Evolutionary conservation across 2,888 invertebrate genomes (phyloP).

Genomic region (Pristionchus mayeri): DNA sequence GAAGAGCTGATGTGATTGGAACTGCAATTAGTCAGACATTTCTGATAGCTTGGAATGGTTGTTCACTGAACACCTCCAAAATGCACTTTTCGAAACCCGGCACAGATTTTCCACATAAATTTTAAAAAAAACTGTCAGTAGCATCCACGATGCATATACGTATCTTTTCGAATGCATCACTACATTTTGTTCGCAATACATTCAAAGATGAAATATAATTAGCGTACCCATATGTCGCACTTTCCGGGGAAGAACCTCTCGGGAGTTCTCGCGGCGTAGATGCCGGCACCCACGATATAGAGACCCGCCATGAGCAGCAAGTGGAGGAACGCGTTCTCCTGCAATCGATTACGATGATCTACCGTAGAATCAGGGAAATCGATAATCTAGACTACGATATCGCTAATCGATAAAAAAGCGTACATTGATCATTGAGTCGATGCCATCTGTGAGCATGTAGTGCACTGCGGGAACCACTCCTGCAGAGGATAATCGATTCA

Average conservation of each 20-base stretch:
- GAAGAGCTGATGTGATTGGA: constrained; percentile 99
- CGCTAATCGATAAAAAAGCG: too few species aligned
- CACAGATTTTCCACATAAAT: too few species aligned
- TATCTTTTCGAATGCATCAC: too few species aligned
- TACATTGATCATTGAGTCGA: constrained; percentile 88
- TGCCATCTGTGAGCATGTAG: constrained; percentile 94
- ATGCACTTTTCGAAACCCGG: too few species aligned
- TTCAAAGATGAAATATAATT: neutral
- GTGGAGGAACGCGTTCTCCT: constrained; percentile 93
- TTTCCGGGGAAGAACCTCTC: constrained; percentile 96
- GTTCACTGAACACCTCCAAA: too few species aligned
- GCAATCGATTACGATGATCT: constrained; percentile 6
- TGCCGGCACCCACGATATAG: constrained; percentile 89
- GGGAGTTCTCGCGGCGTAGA: constrained; percentile 95
- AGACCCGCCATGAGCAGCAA: constrained; percentile 92
- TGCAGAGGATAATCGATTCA: constrained; percentile 20
- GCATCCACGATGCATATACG: too few species aligned
- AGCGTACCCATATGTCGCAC: constrained; percentile 92
- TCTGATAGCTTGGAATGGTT: too few species aligned
- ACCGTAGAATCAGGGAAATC: too few species aligned
- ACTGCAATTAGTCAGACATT: constrained; percentile 82
- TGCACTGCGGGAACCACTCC: constrained; percentile 98
- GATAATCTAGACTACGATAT: too few species aligned
- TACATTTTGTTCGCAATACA: too few species aligned
- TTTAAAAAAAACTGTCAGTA: too few species aligned